Percentiles rank a stretch among this genome's conserved stretches.
phyloP scores from a whole-genome alignment of 2,888 invertebrate genomes.

The Eulithis prunata region DNA sequence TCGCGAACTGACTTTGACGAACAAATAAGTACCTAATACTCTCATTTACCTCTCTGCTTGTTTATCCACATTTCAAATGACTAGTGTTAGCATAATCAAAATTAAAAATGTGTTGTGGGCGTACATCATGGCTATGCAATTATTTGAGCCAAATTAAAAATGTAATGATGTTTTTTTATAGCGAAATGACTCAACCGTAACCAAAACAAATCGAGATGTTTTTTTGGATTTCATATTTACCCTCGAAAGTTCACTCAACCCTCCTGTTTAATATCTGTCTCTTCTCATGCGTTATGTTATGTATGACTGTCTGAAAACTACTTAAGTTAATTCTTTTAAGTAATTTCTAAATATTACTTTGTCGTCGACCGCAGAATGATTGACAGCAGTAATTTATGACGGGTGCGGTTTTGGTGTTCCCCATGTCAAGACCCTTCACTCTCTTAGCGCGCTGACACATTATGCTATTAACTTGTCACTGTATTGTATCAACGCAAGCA shows the following conservation, averaged over 20 bases:
- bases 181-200: not conserved
- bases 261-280: constrained; percentile 16
- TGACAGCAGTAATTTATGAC: constrained; percentile 37
- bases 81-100: constrained; percentile 2
- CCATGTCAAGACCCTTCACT: constrained; percentile 54
- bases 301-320: constrained; percentile 25
- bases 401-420: constrained; percentile 42
- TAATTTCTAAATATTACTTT: constrained; percentile 37
- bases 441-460: constrained; percentile 62
- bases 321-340: constrained; percentile 33
- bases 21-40: too few species aligned
- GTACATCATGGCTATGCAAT: constrained; percentile 33
- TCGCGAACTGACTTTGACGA: too few species aligned
- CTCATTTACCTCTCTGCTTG: too few species aligned
- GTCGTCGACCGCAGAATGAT: constrained; percentile 35
- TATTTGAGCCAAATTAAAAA: not conserved
- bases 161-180: not conserved
- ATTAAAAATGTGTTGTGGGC: constrained; percentile 38
- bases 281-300: not conserved
- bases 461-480: constrained; percentile 74
- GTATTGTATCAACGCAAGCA: constrained; percentile 52
- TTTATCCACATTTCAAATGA: too few species aligned
- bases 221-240: not conserved
- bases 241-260: constrained; percentile 15
- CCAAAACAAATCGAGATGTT: not conserved